Evolutionary conservation across 2,113 vertebrate species (phyloP).

Genomic region (Marmota flaviventris): DNA sequence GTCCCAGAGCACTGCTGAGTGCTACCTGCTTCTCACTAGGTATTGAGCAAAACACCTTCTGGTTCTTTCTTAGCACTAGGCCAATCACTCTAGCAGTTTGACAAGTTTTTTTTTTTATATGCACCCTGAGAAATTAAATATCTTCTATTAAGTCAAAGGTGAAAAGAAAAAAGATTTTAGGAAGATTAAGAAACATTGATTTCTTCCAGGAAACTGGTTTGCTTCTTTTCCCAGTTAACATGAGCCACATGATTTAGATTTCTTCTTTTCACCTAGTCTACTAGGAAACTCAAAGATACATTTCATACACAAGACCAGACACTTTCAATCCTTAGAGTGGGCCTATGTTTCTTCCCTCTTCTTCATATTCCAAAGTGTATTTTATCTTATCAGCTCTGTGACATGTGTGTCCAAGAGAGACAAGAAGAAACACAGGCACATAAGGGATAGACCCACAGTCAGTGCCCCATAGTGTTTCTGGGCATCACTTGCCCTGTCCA

Average conservation of each 20-base stretch:
- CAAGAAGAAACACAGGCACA: background rate
- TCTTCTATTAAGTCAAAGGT: slow-evolving; percentile 26
- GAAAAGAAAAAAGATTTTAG: background rate
- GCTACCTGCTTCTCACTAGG: background rate
- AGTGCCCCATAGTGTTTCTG: background rate
- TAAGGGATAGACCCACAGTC: background rate
- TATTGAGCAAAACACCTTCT: background rate
- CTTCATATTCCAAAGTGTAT: background rate
- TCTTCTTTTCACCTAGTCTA: slow-evolving; percentile 34
- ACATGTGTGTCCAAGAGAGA: background rate
- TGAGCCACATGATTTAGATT: background rate
- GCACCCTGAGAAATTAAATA: background rate
- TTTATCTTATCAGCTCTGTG: background rate
- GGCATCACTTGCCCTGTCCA: background rate
- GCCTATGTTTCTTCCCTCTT: background rate
- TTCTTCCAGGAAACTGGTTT: background rate
- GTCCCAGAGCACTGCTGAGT: background rate
- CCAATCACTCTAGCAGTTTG: background rate
- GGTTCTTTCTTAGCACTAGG: background rate
- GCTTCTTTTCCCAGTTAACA: background rate
- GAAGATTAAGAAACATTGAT: slow-evolving; percentile 18
- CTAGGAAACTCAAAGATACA: slow-evolving; percentile 19
- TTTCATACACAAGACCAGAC: background rate
- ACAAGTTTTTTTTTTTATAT: background rate
- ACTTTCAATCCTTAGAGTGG: background rate